Conservation (phyloP, 1,140 invertebrate species). For the Anastrepha obliqua region DNA sequence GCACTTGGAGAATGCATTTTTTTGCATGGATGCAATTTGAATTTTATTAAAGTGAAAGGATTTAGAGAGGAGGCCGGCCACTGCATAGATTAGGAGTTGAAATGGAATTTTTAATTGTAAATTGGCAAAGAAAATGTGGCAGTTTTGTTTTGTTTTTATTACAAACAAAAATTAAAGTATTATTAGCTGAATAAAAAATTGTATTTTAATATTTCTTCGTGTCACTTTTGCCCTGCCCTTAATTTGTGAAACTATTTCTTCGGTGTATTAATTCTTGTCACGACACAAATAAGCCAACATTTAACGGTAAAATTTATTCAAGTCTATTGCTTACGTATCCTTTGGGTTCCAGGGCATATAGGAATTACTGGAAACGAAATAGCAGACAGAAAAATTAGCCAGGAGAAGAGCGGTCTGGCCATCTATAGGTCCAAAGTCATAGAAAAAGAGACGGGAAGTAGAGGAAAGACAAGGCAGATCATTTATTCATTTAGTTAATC, state of each 20-base stretch:
- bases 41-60: slow-evolving; percentile 31
- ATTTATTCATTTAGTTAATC: no score
- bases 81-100: not conserved
- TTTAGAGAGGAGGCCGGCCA: not conserved
- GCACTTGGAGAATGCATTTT: not conserved
- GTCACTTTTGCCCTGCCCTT: not conserved
- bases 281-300: not conserved
- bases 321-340: no score
- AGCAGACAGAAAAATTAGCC: no score
- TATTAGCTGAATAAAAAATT: no score
- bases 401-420: no score
- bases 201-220: no score
- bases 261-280: not conserved
- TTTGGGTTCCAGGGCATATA: no score
- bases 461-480: no score
- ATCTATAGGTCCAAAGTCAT: no score
- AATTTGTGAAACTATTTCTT: not conserved
- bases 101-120: not conserved
- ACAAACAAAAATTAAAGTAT: not conserved
- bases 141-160: not conserved
- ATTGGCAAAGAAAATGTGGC: not conserved
- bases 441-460: no score
- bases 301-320: no score
- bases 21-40: slow-evolving; percentile 24
- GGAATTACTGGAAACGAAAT: no score